Evolutionary conservation across 2,797 vertebrate genomes (phyloP).

Genomic region (Sebastiscus albofasciatus): DNA sequence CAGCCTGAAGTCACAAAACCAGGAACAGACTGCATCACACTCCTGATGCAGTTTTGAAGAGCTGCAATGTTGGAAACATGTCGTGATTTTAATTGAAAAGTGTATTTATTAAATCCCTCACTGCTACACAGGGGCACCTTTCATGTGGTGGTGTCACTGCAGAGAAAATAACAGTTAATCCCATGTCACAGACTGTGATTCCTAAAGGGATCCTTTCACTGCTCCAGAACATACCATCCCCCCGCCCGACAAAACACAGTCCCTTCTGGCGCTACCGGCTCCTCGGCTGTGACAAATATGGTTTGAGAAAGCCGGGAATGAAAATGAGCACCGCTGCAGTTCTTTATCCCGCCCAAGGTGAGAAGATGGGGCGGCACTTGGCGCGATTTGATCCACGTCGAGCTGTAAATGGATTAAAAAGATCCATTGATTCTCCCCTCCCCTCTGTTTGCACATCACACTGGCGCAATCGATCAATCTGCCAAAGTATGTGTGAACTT

Average conservation of each 20-base stretch:
- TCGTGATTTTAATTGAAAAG: slow-evolving; percentile 65
- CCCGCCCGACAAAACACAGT: slow-evolving; percentile 56
- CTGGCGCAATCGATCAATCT: slow-evolving; percentile 69
- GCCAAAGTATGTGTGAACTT: slow-evolving; percentile 57
- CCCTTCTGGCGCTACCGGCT: slow-evolving; percentile 57
- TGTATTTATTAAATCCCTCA: slow-evolving; percentile 63
- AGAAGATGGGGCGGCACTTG: slow-evolving; percentile 53
- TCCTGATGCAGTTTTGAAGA: slow-evolving; percentile 19
- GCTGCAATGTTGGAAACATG: slow-evolving; percentile 39
- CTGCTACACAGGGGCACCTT: slow-evolving; percentile 54
- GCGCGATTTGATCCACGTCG: slow-evolving; percentile 73
- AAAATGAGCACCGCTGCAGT: slow-evolving; percentile 58
- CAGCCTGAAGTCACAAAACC: slow-evolving; percentile 19
- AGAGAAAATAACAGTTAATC: slow-evolving; percentile 78
- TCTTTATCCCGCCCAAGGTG: slow-evolving; percentile 72
- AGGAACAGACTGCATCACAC: neutral
- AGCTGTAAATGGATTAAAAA: slow-evolving; percentile 76
- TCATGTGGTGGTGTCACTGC: slow-evolving; percentile 61
- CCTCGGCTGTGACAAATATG: slow-evolving; percentile 73
- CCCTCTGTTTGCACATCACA: slow-evolving; percentile 50
- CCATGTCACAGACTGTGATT: slow-evolving; percentile 75
- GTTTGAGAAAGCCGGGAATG: slow-evolving; percentile 68
- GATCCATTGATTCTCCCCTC: slow-evolving; percentile 69
- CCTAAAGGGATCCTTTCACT: slow-evolving; percentile 68
- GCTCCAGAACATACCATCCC: slow-evolving; percentile 49